Percentiles rank a stretch among this genome's conserved stretches.
phyloP scores from a whole-genome alignment of 2,888 invertebrate genomes.

The Balanococcus diminutus region DNA sequence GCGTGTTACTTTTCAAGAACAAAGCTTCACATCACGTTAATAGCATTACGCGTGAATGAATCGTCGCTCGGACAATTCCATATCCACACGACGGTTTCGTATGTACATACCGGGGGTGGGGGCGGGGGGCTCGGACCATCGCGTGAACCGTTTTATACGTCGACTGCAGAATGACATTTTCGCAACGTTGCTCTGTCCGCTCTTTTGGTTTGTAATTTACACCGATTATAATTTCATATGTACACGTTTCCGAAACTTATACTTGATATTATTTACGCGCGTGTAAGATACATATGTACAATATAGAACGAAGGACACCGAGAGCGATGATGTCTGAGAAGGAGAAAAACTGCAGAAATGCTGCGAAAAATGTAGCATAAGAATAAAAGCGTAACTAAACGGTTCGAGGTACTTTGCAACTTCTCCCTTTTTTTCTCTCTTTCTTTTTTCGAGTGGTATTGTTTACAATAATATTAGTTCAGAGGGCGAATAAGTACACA shows the following conservation, averaged over 20 bases:
- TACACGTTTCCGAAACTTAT: not conserved
- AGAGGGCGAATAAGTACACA: not conserved
- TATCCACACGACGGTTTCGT: not conserved
- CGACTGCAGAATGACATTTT: constrained; percentile 15
- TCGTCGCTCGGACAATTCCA: not conserved
- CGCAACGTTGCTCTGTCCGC: not conserved
- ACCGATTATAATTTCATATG: not conserved
- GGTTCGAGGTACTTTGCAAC: not conserved
- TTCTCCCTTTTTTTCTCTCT: not conserved
- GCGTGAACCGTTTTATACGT: not conserved
- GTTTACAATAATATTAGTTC: constrained; percentile 35
- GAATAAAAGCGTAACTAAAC: not conserved
- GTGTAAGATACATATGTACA: not conserved
- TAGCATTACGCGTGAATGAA: constrained; percentile 10
- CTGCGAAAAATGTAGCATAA: not conserved
- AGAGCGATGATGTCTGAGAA: not conserved
- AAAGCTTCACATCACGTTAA: constrained; percentile 25
- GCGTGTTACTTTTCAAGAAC: constrained; percentile 25
- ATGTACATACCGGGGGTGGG: no score
- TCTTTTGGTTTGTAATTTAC: not conserved
- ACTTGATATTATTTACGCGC: not conserved
- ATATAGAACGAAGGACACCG: no score
- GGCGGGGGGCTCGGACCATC: no score
- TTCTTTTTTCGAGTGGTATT: constrained; percentile 11
- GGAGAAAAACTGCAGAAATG: not conserved